Evolutionary conservation across 2,888 invertebrate genomes (phyloP).

Genomic region (Metacarcinus magister): DNA sequence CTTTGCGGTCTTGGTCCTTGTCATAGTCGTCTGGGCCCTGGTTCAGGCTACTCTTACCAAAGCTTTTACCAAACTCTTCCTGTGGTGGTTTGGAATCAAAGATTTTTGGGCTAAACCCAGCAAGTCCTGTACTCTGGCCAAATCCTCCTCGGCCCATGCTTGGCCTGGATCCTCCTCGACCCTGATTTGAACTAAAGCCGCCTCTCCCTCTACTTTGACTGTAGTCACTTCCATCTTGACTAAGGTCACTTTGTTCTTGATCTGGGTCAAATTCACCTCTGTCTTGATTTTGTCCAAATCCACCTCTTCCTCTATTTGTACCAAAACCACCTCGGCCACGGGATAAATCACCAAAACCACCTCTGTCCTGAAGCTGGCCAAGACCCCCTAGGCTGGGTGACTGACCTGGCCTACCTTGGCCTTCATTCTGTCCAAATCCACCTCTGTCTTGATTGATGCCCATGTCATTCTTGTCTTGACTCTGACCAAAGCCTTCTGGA

Average conservation of each 20-base stretch:
- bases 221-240: slow-evolving; percentile 34
- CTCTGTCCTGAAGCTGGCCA: slow-evolving; percentile 6
- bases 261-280: background rate
- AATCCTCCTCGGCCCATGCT: slow-evolving; percentile 29
- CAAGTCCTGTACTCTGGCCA: background rate
- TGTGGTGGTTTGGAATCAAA: background rate
- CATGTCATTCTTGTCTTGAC: background rate
- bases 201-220: slow-evolving; percentile 51
- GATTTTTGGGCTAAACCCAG: slow-evolving; percentile 17
- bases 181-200: slow-evolving; percentile 6
- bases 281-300: slow-evolving; percentile 36
- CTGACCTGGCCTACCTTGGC: background rate
- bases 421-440: slow-evolving; percentile 50
- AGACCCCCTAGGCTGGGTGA: slow-evolving; percentile 39
- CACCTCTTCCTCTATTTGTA: slow-evolving; percentile 20
- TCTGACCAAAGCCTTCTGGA: slow-evolving; percentile 60
- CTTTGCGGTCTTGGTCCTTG: background rate
- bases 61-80: slow-evolving; percentile 9
- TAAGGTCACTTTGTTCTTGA: slow-evolving; percentile 45
- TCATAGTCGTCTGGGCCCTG: slow-evolving; percentile 1
- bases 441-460: slow-evolving; percentile 63
- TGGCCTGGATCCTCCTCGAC: background rate
- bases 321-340: slow-evolving; percentile 50
- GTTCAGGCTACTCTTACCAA: background rate
- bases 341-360: background rate